Evolutionary conservation across 2,797 vertebrate genomes (phyloP).

Genomic region (Tympanoctomys barrerae): DNA sequence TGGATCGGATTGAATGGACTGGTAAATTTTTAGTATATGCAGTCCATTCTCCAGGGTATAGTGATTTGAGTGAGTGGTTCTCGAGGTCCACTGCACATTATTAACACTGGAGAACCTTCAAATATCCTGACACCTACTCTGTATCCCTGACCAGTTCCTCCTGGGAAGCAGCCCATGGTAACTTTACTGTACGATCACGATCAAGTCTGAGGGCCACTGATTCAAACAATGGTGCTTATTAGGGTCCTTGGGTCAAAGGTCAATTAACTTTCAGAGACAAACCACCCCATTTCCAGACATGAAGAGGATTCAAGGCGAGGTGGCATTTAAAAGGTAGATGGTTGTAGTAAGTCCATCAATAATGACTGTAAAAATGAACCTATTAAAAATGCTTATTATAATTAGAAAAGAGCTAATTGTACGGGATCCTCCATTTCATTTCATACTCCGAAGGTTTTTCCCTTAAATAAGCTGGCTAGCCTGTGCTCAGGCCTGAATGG

Average conservation of each 20-base stretch:
- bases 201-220: background rate
- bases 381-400: background rate
- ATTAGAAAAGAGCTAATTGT: background rate
- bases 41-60: background rate
- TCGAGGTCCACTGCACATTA: background rate
- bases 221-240: slow-evolving; percentile 27
- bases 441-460: background rate
- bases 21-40: background rate
- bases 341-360: background rate
- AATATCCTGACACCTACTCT: background rate
- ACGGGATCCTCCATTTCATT: background rate
- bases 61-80: background rate
- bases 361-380: background rate
- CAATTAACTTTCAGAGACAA: background rate
- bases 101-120: background rate
- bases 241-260: background rate
- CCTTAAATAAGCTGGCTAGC: background rate
- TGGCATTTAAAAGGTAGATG: slow-evolving; percentile 43
- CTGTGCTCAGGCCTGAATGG: background rate
- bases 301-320: background rate
- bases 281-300: slow-evolving; percentile 32
- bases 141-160: background rate
- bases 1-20: background rate
- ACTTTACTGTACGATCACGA: background rate
- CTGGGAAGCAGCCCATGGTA: background rate